phyloP scores from a whole-genome alignment of 1,140 invertebrate species.

The Achroia grisella region DNA sequence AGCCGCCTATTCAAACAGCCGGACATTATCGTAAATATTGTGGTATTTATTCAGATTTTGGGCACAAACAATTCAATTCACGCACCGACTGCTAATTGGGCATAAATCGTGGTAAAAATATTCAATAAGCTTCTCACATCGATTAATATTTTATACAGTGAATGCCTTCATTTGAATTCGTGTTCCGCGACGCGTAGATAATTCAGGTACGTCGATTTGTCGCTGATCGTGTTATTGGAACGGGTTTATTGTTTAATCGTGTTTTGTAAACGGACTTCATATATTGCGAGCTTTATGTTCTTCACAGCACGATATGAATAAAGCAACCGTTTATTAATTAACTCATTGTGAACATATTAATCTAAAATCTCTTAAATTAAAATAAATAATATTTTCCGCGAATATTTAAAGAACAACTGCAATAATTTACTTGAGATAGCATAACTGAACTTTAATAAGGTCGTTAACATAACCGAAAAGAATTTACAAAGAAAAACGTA shows the following conservation, averaged over 20 bases:
- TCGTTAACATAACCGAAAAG: constrained; percentile 33
- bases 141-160: constrained; percentile 60
- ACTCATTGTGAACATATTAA: constrained; percentile 32
- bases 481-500: constrained; percentile 21
- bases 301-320: constrained; percentile 17
- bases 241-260: constrained; percentile 28
- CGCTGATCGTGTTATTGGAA: constrained; percentile 31
- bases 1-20: constrained; percentile 54
- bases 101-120: constrained; percentile 68
- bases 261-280: constrained; percentile 7
- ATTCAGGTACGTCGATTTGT: constrained; percentile 41
- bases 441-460: constrained; percentile 24
- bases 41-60: constrained; percentile 66
- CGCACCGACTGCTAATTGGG: constrained; percentile 64
- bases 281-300: neutral
- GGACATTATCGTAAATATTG: constrained; percentile 70
- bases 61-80: constrained; percentile 70
- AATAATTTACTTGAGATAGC: constrained; percentile 25
- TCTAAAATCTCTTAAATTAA: constrained; percentile 1
- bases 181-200: constrained; percentile 52
- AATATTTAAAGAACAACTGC: constrained; percentile 11
- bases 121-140: constrained; percentile 65
- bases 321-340: constrained; percentile 19
- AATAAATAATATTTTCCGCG: neutral
- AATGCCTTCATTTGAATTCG: constrained; percentile 61